Base-by-base conservation (phyloP, 1,140 invertebrate species). In the Halesus radiatus region DNA sequence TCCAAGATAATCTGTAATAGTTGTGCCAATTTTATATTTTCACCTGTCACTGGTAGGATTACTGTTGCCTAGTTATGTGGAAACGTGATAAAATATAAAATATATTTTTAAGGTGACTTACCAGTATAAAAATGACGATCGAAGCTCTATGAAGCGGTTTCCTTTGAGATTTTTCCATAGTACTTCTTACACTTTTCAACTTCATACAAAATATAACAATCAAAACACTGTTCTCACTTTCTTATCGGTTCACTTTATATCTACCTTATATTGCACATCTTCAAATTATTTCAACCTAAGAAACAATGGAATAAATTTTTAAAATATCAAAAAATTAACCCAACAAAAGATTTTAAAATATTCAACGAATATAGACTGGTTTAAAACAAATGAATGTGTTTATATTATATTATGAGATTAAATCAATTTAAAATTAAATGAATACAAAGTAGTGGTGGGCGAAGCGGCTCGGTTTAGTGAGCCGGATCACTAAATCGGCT, bases 71-170 rank as follows among this genome's bases (percentile, higher is more conserved):
- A 3, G 18, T 60, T 60, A 23, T 22, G 56, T 7, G 56, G 15
- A 23, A 60, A 60, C 18, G 16, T 20, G 20, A 60, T 60, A 60
- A 60, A 60, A 22, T 22, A 58, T 58, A 58, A 18, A 56, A 56
- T 13, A 56, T 1, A 18, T 60, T 10, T 22, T 23, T 5, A 60
- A 60, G 15, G 10, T 13, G 23, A 66, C 62, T 66, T 66, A 66
- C 62, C 62, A 66, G 26, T 26, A 66, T 29, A 7, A 66, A 66
- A 37, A 32, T 26, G 62, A 66, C n/a, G 62, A 66, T 15, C 23
- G n/a, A 26, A 13, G 62, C 26, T 32, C 29, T 16, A 8, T n/a
- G 23, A n/a, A n/a, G 22, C 16, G 16, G 29, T 0, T 66, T 66
- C 16, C 29, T 66, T 32, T 22, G 29, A 13, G 10, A n/a, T 29